A percentile compares a stretch with the other conserved stretches of the same genome.
Evolutionary conservation across 2,888 invertebrate genomes (phyloP).

Genomic region (Gasteruption jaculator): DNA sequence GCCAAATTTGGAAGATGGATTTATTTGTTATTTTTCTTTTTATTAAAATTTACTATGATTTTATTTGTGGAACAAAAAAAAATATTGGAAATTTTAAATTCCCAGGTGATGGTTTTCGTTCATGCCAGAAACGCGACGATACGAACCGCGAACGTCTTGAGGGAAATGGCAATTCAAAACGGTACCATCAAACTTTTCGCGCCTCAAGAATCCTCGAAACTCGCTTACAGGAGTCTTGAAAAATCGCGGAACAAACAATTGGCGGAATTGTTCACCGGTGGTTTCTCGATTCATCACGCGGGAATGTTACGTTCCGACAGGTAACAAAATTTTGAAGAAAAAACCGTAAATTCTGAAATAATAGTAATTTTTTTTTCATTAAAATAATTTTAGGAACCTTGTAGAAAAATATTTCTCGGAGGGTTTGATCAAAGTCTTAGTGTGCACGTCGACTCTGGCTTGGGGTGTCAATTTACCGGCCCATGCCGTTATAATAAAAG

Average conservation of each 20-base stretch:
- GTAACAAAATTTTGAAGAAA: no score
- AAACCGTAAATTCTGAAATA: constrained; percentile 82
- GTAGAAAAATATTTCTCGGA: constrained; percentile 88
- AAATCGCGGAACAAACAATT: constrained; percentile 78
- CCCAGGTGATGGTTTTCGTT: constrained; percentile 90
- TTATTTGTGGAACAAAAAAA: background rate
- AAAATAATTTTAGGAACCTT: constrained; percentile 58
- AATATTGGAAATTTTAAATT: background rate
- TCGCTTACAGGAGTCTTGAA: constrained; percentile 67
- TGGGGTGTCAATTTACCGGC: constrained; percentile 99
- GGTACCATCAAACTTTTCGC: constrained; percentile 68
- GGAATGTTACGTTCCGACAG: constrained; percentile 88
- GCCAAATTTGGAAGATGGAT: constrained; percentile 6
- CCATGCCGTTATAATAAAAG: constrained; percentile 93
- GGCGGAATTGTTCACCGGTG: constrained; percentile 77
- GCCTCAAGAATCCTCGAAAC: constrained; percentile 61
- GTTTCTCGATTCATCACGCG: constrained; percentile 95
- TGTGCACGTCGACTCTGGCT: constrained; percentile 96
- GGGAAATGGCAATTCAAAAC: constrained; percentile 75
- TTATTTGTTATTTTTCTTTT: constrained; percentile 7
- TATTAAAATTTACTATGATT: background rate
- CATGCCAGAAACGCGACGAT: constrained; percentile 96
- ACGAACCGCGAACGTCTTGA: constrained; percentile 77
- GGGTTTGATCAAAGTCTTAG: constrained; percentile 82
- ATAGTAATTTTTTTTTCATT: constrained; percentile 73